These are phyloP conservation scores for Mus caroli DNA, from an alignment of 2,797 vertebrate species.

Conservation along the genomic window DNA sequence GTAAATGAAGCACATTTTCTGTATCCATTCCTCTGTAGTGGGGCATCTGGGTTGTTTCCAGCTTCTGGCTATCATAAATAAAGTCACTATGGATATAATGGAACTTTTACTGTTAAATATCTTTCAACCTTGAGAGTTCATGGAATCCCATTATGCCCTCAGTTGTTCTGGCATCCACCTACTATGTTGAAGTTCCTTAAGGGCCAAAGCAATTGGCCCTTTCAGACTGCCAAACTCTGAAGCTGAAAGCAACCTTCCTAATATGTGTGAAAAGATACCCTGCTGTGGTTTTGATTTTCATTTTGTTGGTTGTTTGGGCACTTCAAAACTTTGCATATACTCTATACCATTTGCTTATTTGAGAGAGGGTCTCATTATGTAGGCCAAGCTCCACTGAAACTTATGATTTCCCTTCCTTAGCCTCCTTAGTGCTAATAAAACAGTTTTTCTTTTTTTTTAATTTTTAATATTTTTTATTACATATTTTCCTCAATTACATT, in stretches of 20 bases:
- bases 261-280: neutral
- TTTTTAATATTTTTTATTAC: too few species aligned
- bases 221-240: neutral
- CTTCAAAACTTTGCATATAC: neutral
- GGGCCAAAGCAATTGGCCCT: neutral
- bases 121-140: neutral
- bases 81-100: neutral
- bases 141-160: neutral
- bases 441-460: too few species aligned
- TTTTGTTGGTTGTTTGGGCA: neutral
- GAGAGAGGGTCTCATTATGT: neutral
- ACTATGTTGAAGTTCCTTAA: neutral
- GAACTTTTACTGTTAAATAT: too few species aligned
- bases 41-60: neutral
- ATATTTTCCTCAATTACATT: too few species aligned
- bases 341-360: neutral
- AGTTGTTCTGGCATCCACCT: neutral
- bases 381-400: neutral
- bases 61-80: neutral
- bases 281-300: neutral
- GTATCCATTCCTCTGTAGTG: neutral
- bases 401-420: too few species aligned
- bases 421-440: neutral
- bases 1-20: neutral
- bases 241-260: neutral